Base-by-base conservation (phyloP, 2,888 invertebrate species). In the Malacosoma neustria region DNA sequence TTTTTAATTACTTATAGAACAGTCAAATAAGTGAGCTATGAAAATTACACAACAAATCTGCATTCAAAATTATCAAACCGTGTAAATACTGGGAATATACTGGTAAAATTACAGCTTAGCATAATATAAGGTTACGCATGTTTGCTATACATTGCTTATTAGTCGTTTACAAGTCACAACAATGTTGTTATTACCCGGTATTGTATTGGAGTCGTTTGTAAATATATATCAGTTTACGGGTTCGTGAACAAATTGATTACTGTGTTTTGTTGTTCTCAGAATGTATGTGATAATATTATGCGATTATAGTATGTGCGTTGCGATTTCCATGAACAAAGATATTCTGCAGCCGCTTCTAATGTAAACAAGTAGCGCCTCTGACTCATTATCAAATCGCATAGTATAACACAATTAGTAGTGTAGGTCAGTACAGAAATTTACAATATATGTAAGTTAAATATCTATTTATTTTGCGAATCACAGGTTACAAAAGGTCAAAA, bases 301-400 rank as follows among this genome's bases (percentile, higher is more conserved):
- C 41, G 39, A n/a, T n/a, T n/a, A n/a, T n/a, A n/a, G n/a, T n/a
- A n/a, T n/a, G 43, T 15, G 12, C 42, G 41, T 22, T 34, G 32
- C 40, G 40, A 38, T 51, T 51, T 61, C 53, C 50, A 35, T 37
- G 55, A 58, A 61, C 57, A 54, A 52, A 50, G 58, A 57, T 57
- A 57, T 57, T 57, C 57, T 55, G 54, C 45, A 49, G 47, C 43
- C 34, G 37, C 35, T 38, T 50, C 53, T 50, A 48, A 55, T 48
- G 53, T 61, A 60, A 65, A 65, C 62, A 61, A 45, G 30, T 42
- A 38, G 30, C 32, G 32, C 29, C 9, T 12, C 37, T 43, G 45
- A 49, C 37, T 51, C 46, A 43, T n/a, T 15, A 9, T 12, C 22
- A 22, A 5, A n/a, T n/a, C n/a, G n/a, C n/a, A n/a, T 9, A 22